Percentiles rank a stretch among this genome's conserved stretches.
These are phyloP conservation scores for Lytechinus variegatus DNA, from an alignment of 35 echinoderm and acorn worm genomes.

Conservation along the genomic window DNA sequence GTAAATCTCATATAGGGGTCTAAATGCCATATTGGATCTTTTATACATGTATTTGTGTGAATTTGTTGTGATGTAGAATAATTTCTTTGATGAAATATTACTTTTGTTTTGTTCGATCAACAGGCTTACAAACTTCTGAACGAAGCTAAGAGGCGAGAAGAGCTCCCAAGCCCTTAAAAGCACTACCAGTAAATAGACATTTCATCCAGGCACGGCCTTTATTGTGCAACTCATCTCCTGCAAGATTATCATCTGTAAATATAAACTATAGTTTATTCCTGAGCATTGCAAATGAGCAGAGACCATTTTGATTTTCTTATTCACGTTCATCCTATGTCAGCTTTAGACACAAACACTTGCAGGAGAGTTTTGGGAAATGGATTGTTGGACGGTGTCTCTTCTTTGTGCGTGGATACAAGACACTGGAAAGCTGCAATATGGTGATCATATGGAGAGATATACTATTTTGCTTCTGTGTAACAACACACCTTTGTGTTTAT, in stretches of 20 bases:
- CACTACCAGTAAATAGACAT: not conserved
- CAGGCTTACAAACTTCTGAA: constrained; percentile 18
- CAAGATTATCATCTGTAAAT: not conserved
- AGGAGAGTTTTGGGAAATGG: not conserved
- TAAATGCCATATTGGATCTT: too few species aligned
- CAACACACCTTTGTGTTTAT: too few species aligned
- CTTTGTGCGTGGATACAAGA: not conserved
- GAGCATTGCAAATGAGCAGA: not conserved
- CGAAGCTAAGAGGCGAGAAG: not conserved
- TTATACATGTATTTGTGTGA: too few species aligned
- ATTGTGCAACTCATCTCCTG: not conserved
- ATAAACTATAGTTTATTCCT: not conserved
- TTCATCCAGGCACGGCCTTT: not conserved
- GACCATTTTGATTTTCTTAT: not conserved
- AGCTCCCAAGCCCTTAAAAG: not conserved
- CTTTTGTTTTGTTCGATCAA: not conserved
- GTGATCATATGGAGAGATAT: not conserved
- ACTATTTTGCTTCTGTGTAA: too few species aligned
- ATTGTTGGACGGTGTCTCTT: not conserved
- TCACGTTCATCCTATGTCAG: not conserved
- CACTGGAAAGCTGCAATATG: not conserved
- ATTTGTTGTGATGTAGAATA: too few species aligned
- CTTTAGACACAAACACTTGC: not conserved
- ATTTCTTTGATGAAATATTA: too few species aligned
- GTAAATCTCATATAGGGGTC: too few species aligned